Percentiles rank a stretch among this genome's conserved stretches.
These are phyloP conservation scores for Cryptoprocta ferox DNA, from an alignment of 2,797 vertebrate species.

Conservation along the genomic window DNA sequence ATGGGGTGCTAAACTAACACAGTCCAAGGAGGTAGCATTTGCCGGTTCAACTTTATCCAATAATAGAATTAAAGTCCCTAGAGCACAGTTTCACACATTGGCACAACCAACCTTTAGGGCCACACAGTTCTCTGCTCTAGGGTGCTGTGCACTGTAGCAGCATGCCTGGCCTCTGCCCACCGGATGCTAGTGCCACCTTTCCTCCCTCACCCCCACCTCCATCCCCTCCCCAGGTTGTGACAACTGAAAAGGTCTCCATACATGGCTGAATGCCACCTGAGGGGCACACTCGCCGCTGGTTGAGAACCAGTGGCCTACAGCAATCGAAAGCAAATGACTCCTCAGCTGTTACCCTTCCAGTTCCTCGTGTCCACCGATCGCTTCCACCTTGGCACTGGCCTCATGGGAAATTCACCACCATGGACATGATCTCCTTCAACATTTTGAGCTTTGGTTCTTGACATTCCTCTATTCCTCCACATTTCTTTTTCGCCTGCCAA, in stretches of 20 bases:
- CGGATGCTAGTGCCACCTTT: background rate
- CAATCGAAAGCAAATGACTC: background rate
- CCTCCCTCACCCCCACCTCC: background rate
- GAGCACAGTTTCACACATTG: background rate
- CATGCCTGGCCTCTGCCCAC: background rate
- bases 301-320: constrained; percentile 20
- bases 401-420: background rate
- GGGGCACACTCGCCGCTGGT: background rate
- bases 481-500: background rate
- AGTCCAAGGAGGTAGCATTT: background rate
- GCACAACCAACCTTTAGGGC: background rate
- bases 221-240: background rate
- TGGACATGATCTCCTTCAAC: background rate
- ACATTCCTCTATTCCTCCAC: background rate
- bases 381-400: background rate
- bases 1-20: background rate
- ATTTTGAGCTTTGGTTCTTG: background rate
- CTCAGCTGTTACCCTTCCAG: background rate
- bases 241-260: background rate
- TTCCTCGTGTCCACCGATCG: background rate
- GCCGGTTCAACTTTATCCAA: background rate
- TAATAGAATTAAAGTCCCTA: background rate
- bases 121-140: background rate
- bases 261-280: background rate
- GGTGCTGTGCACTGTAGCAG: background rate